Conservation (phyloP, 2,797 vertebrate species). For the Pempheris klunzingeri region DNA sequence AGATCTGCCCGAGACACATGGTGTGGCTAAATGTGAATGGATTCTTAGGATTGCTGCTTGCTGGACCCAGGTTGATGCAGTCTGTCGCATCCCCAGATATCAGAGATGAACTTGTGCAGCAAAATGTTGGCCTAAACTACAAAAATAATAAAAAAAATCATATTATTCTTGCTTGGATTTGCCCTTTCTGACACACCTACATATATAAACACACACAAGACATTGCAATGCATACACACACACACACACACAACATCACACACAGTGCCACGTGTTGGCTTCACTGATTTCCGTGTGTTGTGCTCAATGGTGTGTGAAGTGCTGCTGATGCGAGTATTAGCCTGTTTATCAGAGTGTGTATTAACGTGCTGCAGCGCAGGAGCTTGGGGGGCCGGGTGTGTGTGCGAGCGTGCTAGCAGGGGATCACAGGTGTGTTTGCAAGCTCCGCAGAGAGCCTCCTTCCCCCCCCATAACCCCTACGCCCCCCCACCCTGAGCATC, state of each 20-base stretch:
- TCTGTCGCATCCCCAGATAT: neutral
- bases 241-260: constrained; percentile 13
- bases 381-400: neutral
- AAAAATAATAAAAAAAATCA: constrained; percentile 5
- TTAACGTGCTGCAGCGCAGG: constrained; percentile 62
- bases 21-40: too few relatives aligned
- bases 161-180: neutral
- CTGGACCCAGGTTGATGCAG: too few relatives aligned
- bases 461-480: constrained; percentile 53
- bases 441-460: constrained; percentile 72
- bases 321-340: constrained; percentile 74
- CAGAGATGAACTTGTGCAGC: neutral
- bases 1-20: too few relatives aligned
- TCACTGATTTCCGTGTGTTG: constrained; percentile 49
- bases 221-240: constrained; percentile 2
- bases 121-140: neutral
- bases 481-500: constrained; percentile 70
- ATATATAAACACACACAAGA: constrained; percentile 20
- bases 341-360: constrained; percentile 82
- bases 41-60: too few relatives aligned
- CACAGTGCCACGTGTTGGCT: constrained; percentile 45
- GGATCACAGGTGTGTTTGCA: constrained; percentile 81
- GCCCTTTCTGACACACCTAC: neutral
- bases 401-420: constrained; percentile 48
- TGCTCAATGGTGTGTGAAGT: constrained; percentile 70